These are phyloP conservation scores for Mobula hypostoma DNA, from an alignment of 2,113 vertebrate genomes.

Conservation along the genomic window DNA sequence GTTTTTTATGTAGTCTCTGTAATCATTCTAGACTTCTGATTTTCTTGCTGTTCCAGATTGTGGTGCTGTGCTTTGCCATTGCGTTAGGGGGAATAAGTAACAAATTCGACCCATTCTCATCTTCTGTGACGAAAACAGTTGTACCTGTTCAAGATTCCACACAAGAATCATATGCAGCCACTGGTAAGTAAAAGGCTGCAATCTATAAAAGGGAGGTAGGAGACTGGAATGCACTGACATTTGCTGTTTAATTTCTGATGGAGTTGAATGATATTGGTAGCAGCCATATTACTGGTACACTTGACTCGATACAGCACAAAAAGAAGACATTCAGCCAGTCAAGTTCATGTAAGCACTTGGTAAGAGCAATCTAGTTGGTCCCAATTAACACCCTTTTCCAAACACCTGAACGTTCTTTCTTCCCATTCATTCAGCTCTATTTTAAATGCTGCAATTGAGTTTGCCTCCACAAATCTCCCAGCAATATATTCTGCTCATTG, in stretches of 20 bases:
- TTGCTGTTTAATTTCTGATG: not conserved
- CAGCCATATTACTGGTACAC: not conserved
- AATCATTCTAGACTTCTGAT: not conserved
- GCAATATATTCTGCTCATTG: too few species aligned
- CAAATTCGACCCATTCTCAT: constrained; percentile 61
- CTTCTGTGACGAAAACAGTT: constrained; percentile 71
- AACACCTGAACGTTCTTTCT: too few species aligned
- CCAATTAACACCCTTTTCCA: too few species aligned
- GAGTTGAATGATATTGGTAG: not conserved
- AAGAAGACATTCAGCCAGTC: too few species aligned
- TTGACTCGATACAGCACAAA: too few species aligned
- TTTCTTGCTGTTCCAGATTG: constrained; percentile 60
- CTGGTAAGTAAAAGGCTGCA: constrained; percentile 50
- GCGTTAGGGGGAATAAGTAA: constrained; percentile 86
- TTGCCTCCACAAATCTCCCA: too few species aligned
- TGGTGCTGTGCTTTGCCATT: constrained; percentile 84
- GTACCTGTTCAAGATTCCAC: constrained; percentile 63
- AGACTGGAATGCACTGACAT: not conserved
- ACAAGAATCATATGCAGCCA: constrained; percentile 78
- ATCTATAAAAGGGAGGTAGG: not conserved
- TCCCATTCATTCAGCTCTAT: too few species aligned
- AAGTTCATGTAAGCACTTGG: too few species aligned
- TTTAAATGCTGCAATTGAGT: too few species aligned
- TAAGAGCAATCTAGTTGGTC: too few species aligned
- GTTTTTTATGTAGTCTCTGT: not conserved